These are phyloP conservation scores for Chromobotia macracanthus DNA, from an alignment of 2,797 vertebrate genomes.

Conservation along the genomic window DNA sequence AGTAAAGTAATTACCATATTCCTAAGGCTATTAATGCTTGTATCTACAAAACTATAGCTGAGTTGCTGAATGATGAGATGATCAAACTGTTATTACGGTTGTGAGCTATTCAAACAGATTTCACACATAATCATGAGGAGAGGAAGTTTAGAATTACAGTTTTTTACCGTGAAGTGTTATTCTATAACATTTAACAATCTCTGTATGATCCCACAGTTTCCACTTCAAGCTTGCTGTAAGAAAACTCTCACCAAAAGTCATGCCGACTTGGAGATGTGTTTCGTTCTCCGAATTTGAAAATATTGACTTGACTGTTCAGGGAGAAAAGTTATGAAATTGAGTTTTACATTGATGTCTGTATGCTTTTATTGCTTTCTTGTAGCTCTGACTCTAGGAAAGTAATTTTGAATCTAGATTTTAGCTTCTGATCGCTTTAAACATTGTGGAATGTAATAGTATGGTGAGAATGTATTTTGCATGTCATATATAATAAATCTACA, in stretches of 20 bases:
- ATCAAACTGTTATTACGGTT: not conserved
- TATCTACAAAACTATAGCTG: constrained; percentile 7
- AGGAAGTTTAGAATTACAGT: too few species aligned
- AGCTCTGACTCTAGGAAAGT: not conserved
- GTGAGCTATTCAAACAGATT: constrained; percentile 25
- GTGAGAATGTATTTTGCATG: not conserved
- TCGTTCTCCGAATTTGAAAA: constrained; percentile 25
- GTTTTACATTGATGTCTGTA: not conserved
- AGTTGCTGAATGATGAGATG: not conserved
- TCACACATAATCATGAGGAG: too few species aligned
- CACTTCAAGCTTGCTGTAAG: constrained; percentile 60
- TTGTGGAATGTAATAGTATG: not conserved
- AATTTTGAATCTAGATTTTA: not conserved
- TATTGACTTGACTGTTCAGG: not conserved
- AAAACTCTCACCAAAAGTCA: constrained; percentile 50
- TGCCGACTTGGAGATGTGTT: not conserved
- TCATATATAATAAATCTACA: not conserved
- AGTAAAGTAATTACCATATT: constrained; percentile 8
- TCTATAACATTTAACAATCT: constrained; percentile 65
- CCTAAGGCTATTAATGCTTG: constrained; percentile 1
- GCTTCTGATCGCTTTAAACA: not conserved
- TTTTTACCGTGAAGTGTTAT: constrained; percentile 48
- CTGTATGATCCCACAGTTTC: constrained; percentile 64
- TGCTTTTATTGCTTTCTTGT: not conserved
- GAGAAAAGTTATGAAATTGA: not conserved